Base-by-base conservation (phyloP, 2,113 vertebrate species). In the Eulacestoma nigropectus region DNA sequence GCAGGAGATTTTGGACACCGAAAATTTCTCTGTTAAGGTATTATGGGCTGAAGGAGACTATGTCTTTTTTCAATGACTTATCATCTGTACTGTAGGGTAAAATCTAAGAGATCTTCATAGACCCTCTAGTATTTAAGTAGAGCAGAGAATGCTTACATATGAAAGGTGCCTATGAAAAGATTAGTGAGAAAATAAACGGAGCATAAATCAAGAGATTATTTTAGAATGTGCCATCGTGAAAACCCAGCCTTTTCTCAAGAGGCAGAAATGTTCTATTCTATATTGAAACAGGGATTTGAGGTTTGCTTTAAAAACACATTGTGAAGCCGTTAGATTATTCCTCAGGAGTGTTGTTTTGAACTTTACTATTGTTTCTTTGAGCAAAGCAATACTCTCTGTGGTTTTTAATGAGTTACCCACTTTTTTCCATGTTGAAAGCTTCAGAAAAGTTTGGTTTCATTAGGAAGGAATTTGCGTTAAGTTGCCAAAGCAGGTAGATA, bases 141-240 rank as follows among this genome's bases (percentile, higher is more conserved):
- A 88, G 49, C n/a, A 79, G 70, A 79, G 27, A 19, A 62, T 79
- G 23, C 74, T 95, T 91, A 60, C 16, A 59, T 53, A 82, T 16
- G 59, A 91, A 97, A 95, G 89, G 89, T 94, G 59, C 39, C 20
- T 79, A 19, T 26, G 50, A 90, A 73, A 85, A 85, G 46, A 75
- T 2, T 44, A 74, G 16, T 11, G 22, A 84, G 39, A 77, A 91
- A 72, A 73, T 59, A 94, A 90, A 70, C 22, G 62, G 6, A 78
- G 9, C 25, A 53, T 65, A 89, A 93, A 91, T 84, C 57, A 72
- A 84, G 60, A 83, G 22, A 76, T 39, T 76, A 72, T 53, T 94
- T 91, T 56, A 39, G 32, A 69, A 69, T 37, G 20, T 69, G 12
- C 20, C 26, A 18, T 17, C 6, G 0, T 30, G 52, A 83, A 91